Conservation (phyloP, 1,140 invertebrate species). For the Limonius californicus region DNA sequence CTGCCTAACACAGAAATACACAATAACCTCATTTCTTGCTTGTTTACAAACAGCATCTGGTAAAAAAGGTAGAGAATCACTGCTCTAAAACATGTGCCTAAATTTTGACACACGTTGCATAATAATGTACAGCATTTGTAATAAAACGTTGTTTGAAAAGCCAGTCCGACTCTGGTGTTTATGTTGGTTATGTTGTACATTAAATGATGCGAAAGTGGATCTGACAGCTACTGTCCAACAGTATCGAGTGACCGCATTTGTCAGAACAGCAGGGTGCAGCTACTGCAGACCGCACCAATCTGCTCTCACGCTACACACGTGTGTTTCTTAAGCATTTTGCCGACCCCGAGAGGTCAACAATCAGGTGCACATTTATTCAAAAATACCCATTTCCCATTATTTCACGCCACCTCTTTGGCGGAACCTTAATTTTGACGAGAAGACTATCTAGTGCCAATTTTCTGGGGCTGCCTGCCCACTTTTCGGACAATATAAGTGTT, state of each 20-base stretch:
- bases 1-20: too few species aligned
- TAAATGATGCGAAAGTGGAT: conserved; percentile 6
- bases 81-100: too few species aligned
- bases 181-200: too few species aligned
- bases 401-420: neutral
- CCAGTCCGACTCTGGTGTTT: too few species aligned
- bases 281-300: conserved; percentile 19
- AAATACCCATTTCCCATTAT: neutral
- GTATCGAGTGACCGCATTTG: conserved; percentile 26
- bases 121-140: too few species aligned
- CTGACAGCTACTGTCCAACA: conserved; percentile 9
- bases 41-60: too few species aligned
- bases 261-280: conserved; percentile 25
- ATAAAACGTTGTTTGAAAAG: too few species aligned
- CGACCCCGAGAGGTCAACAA: conserved; percentile 6
- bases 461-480: neutral
- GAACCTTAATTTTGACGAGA: too few species aligned
- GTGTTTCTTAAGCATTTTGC: conserved; percentile 10
- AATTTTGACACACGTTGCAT: too few species aligned
- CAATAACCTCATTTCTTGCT: too few species aligned
- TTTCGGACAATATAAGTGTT: neutral
- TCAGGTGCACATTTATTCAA: conserved; percentile 1
- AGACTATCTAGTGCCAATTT: conserved; percentile 1
- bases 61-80: too few species aligned
- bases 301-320: conserved; percentile 25